Evolutionary conservation across 1,140 invertebrate genomes (phyloP).

Genomic region (Drosophila sechellia): DNA sequence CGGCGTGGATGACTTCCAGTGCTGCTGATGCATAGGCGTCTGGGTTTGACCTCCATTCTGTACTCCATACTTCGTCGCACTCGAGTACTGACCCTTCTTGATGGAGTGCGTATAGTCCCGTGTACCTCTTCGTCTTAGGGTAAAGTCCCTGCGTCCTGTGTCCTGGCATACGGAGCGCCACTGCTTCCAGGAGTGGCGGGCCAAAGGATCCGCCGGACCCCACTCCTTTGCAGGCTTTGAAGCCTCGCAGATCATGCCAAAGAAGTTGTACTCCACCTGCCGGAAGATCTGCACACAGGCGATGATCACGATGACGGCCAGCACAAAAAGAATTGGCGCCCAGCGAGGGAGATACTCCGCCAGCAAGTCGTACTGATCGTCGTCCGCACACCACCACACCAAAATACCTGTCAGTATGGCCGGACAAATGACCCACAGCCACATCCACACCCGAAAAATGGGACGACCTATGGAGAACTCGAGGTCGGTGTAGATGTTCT

Average conservation of each 20-base stretch:
- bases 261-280: constrained; percentile 84
- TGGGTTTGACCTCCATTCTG: constrained; percentile 49
- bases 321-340: constrained; percentile 76
- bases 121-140: constrained; percentile 86
- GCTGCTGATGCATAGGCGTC: constrained; percentile 57
- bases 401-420: constrained; percentile 74
- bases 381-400: constrained; percentile 82
- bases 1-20: constrained; percentile 82
- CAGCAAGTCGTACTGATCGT: constrained; percentile 75
- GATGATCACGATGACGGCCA: constrained; percentile 73
- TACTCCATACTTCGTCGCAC: constrained; percentile 60
- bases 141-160: constrained; percentile 86
- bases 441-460: constrained; percentile 81
- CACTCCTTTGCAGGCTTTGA: constrained; percentile 84
- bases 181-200: constrained; percentile 83
- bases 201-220: constrained; percentile 83
- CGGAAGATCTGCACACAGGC: constrained; percentile 81
- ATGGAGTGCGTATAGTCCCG: constrained; percentile 87
- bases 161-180: constrained; percentile 84
- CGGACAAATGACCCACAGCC: constrained; percentile 76
- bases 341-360: constrained; percentile 75
- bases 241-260: constrained; percentile 84
- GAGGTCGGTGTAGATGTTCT: constrained; percentile 83
- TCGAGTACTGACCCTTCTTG: constrained; percentile 82
- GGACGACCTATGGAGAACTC: constrained; percentile 83